Evolutionary conservation across 2,113 vertebrate species (phyloP), one percentile per base, ranked within the genome.

Genomic region (Regulus satrapa): DNA sequence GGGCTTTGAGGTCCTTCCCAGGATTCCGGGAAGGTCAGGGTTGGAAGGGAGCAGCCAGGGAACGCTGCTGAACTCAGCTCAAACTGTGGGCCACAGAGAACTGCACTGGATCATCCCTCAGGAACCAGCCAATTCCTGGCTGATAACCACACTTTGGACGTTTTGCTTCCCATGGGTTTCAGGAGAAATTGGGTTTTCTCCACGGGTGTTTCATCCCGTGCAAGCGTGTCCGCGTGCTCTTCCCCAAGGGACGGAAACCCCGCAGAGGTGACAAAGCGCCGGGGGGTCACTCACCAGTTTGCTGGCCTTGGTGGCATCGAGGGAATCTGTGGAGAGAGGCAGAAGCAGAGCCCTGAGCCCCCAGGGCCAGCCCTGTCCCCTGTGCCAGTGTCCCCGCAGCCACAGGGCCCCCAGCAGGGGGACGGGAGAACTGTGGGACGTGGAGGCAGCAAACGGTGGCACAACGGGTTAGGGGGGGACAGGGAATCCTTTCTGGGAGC

Each of bases 191-290:
- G 1, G n/a, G n/a, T 0, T 38, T 58, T n/a, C 18, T 9, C 55
- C 51, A 5, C 0, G 1, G 41, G 46, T 5, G 29, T 18, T 48
- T 23, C 18, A 14, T 51, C n/a, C 29, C 1, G 14, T 14, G 10
- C 0, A 16, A 54, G 15, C 0, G 31, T 26, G 31, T 29, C 45
- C 3, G 0, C 0, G 36, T 6, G 32, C 49, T 31, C 15, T 4
- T 45, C 56, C 69, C 5, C 4, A 7, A 2, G 34, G 59, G 68
- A 4, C 26, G 64, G 4, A 23, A 55, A 66, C 15, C 38, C 21
- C 14, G 4, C 5, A 6, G 84, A 52, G 34, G 46, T 48, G 71
- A 67, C 62, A 46, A 11, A 61, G 46, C 7, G 24, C 77, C 0
- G 1, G 54, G 1, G 54, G 62, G 34, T 67, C 87, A 89, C 87